These are phyloP conservation scores for Latheticus oryzae DNA, from an alignment of 2,888 invertebrate species.

Conservation along the genomic window DNA sequence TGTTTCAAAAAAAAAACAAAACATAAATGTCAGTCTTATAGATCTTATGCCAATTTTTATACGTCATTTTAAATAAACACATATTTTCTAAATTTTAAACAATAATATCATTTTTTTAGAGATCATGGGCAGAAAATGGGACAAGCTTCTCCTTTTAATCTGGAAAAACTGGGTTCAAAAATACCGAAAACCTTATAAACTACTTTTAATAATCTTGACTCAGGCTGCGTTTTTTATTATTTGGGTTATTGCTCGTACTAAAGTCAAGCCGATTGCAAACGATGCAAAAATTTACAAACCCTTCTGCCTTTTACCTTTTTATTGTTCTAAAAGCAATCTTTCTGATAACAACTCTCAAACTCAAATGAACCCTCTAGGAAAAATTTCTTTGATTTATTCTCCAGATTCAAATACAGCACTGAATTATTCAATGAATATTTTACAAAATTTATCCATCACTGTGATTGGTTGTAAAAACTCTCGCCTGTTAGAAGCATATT, in stretches of 20 bases:
- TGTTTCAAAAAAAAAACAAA: no score
- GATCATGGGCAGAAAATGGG: constrained; percentile 25
- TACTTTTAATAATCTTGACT: constrained; percentile 74
- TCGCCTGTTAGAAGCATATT: constrained; percentile 48
- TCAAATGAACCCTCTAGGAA: constrained; percentile 4
- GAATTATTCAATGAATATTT: constrained; percentile 46
- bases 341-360: no score
- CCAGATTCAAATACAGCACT: constrained; percentile 44
- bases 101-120: no score
- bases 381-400: constrained; percentile 46
- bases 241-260: constrained; percentile 76
- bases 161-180: constrained; percentile 89
- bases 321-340: not conserved
- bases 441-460: constrained; percentile 39
- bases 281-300: constrained; percentile 59
- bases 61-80: no score
- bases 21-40: no score
- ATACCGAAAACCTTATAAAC: constrained; percentile 77
- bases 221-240: constrained; percentile 76
- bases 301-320: constrained; percentile 46
- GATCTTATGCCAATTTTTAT: no score
- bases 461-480: constrained; percentile 45
- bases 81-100: no score
- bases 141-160: constrained; percentile 34
- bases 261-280: constrained; percentile 71